Percentiles rank a stretch among this genome's conserved stretches.
These are phyloP conservation scores for Onchidella celtica DNA, from an alignment of 2,888 invertebrate species.

Conservation along the genomic window DNA sequence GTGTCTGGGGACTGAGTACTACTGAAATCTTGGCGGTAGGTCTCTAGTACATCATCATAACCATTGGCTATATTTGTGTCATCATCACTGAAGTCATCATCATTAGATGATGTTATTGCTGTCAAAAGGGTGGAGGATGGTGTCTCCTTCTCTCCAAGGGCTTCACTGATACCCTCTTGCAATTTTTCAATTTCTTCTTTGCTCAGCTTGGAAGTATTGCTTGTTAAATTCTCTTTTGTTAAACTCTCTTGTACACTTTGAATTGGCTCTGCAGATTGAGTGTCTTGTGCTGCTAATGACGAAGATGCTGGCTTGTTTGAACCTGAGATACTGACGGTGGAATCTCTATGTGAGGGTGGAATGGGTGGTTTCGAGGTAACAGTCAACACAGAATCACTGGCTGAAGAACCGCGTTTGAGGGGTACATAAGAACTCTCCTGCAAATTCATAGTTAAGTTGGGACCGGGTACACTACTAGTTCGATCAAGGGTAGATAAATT, in stretches of 20 bases:
- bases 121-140: constrained; percentile 28
- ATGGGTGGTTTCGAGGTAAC: constrained; percentile 44
- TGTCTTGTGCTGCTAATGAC: too few relatives aligned
- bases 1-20: background rate
- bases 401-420: background rate
- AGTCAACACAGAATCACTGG: background rate
- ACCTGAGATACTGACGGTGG: background rate
- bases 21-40: constrained; percentile 40
- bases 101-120: constrained; percentile 10
- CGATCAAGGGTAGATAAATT: background rate
- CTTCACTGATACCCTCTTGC: constrained; percentile 63
- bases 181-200: constrained; percentile 58
- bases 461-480: background rate
- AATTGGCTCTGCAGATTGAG: background rate
- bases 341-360: constrained; percentile 17
- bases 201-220: constrained; percentile 44
- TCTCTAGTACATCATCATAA: constrained; percentile 57
- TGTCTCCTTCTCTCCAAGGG: constrained; percentile 64
- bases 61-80: constrained; percentile 68
- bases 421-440: background rate
- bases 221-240: too few relatives aligned
- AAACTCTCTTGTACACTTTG: background rate
- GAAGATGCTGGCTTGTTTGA: constrained; percentile 1
- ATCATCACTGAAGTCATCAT: constrained; percentile 69
- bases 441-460: background rate